Conservation (phyloP, 2,888 invertebrate species). For the Caenorhabditis imperialis region DNA sequence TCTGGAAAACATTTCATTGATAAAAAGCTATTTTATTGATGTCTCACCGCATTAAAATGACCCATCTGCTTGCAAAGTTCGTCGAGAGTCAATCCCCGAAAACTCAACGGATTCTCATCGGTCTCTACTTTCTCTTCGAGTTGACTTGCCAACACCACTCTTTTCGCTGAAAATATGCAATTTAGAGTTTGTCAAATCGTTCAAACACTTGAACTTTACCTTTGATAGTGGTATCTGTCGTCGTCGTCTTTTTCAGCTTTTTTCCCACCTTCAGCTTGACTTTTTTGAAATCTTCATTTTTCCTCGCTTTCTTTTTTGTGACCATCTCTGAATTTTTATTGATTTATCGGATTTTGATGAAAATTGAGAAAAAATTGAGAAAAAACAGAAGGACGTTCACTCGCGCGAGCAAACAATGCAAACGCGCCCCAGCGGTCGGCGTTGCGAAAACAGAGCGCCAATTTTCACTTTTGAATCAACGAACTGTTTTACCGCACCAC, state of each 20-base stretch:
- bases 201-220: conserved; percentile 11
- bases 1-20: conserved; percentile 39
- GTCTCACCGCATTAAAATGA: conserved; percentile 67
- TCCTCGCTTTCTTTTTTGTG: conserved; percentile 62
- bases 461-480: neutral
- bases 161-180: conserved; percentile 48
- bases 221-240: conserved; percentile 69
- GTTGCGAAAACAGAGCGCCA: conserved; percentile 7
- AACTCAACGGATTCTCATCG: conserved; percentile 55
- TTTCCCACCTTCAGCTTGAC: conserved; percentile 73
- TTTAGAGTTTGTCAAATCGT: neutral
- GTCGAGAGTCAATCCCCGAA: conserved; percentile 66
- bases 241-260: conserved; percentile 66
- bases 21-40: neutral
- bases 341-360: neutral
- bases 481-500: neutral
- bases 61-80: conserved; percentile 69
- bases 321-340: conserved; percentile 35
- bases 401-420: neutral
- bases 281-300: conserved; percentile 69
- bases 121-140: conserved; percentile 59
- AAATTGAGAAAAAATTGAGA: neutral
- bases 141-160: conserved; percentile 56
- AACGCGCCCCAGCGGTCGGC: neutral
- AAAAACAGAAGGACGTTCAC: conserved; percentile 1